Base-by-base conservation (phyloP, 2,797 vertebrate species). In the Stomatorhinus walkeri region DNA sequence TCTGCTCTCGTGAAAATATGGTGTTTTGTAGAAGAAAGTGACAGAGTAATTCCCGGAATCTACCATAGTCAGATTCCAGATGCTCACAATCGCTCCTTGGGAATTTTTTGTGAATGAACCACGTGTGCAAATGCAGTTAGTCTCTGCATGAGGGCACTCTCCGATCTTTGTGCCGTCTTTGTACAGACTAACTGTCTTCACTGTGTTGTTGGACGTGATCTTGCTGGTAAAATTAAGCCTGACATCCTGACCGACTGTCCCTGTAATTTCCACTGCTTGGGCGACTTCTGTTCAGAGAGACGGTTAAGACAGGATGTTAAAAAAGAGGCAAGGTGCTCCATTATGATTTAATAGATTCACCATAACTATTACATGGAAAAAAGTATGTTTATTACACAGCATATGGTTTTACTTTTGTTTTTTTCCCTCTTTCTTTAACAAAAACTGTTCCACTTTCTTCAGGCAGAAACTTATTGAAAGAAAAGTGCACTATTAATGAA, bases 1-100 rank as follows among this genome's bases (percentile, higher is more conserved):
- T 43, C 22, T 43, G 52, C 51, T 56, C 32, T 54, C 0, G 1
- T 19, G 6, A 36, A 59, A 9, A 8, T 3, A 0, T 40, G 51
- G 49, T 22, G 28, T 0, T 9, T 19, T 59, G 16, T 32, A 3
- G 24, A 87, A 56, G 52, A 87, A 59, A 19, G 85, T 40, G 85
- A 87, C 52, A 43, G 28, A 87, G 51, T 87, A 87, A 56, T 87
- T 87, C 32, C 85, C 85, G 3, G 85, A 87, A 40, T 87, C 85
- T 28, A 24, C 52, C 52, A 87, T 36, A 28, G 85, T 32, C 16
- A 87, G 85, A 59, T 87, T 87, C 4, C 5, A n/a, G 51, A 87
- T 56, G 51, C 48, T 56, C 22, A 87, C 52, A 36, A 40, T 59
- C 6, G 6, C 51, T 56, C 52, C 24, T 40, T 56, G 51, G 52